Conservation (phyloP, 1,140 invertebrate genomes). For the Drosophila seguyi region DNA sequence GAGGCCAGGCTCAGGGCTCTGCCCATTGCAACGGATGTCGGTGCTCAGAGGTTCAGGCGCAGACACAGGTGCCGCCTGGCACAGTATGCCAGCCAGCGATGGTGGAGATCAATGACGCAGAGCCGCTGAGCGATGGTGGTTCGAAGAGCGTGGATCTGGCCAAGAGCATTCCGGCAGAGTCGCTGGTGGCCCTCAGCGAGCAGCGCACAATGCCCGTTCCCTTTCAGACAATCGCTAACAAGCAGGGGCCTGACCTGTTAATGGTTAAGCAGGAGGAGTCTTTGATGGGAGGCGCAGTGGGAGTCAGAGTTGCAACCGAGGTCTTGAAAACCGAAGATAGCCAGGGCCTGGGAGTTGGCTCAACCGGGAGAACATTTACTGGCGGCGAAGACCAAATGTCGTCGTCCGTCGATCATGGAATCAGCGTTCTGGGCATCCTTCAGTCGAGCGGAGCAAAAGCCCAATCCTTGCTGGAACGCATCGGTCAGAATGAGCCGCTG, state of each 20-base stretch:
- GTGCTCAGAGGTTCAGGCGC: conserved; percentile 22
- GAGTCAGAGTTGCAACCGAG: no score
- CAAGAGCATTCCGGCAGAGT: conserved; percentile 47
- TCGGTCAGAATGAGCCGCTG: conserved; percentile 58
- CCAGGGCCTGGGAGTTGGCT: background rate
- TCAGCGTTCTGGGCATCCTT: conserved; percentile 65
- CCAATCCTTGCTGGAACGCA: conserved; percentile 49
- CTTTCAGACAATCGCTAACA: conserved; percentile 30
- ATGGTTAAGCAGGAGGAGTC: conserved; percentile 49
- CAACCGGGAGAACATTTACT: conserved; percentile 20
- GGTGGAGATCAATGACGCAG: background rate
- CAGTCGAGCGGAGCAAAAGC: conserved; percentile 55
- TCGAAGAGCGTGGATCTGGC: conserved; percentile 26
- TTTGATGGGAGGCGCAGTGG: background rate
- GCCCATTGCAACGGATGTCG: conserved; percentile 55
- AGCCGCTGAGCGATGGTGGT: background rate
- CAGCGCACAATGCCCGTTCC: conserved; percentile 15
- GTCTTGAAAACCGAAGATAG: background rate
- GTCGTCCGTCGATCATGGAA: conserved; percentile 34
- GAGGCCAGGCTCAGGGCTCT: background rate
- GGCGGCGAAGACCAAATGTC: conserved; percentile 7
- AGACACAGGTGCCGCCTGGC: background rate
- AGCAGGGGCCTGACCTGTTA: conserved; percentile 13
- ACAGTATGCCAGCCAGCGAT: conserved; percentile 16
- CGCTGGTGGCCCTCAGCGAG: conserved; percentile 54